These are phyloP conservation scores for Dissostichus mawsoni DNA, from an alignment of 2,113 vertebrate species.

Conservation along the genomic window DNA sequence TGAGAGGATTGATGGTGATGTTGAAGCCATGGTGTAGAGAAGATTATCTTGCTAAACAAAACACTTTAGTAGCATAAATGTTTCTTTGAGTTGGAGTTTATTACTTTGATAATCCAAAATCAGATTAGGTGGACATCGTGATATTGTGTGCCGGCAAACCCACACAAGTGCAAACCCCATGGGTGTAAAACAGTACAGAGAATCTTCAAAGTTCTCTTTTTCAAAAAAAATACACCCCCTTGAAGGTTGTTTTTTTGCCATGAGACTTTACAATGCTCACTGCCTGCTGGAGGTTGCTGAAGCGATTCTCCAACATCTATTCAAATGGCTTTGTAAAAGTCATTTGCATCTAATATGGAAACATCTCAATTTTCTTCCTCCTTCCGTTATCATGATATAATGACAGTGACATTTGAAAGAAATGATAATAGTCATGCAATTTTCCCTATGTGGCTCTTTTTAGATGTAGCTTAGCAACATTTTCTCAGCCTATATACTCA, in stretches of 20 bases:
- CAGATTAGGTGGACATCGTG: neutral
- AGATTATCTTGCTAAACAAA: too few relatives aligned
- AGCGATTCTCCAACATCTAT: neutral
- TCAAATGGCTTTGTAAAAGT: neutral
- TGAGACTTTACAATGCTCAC: neutral
- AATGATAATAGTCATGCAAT: neutral
- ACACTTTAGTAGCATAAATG: too few relatives aligned
- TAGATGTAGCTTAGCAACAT: neutral
- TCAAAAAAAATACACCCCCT: neutral
- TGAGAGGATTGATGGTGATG: too few relatives aligned
- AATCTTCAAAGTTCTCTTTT: neutral
- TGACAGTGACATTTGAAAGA: slow-evolving; percentile 14
- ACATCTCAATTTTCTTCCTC: neutral
- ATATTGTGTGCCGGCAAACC: neutral
- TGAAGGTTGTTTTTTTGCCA: slow-evolving; percentile 2
- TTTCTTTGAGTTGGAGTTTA: too few relatives aligned
- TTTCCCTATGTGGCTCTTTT: neutral
- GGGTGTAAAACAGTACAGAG: neutral
- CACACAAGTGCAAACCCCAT: neutral
- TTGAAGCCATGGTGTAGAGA: too few relatives aligned
- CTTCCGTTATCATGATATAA: neutral
- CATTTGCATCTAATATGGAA: slow-evolving; percentile 7
- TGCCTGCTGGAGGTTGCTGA: neutral
- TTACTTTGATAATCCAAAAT: too few relatives aligned
- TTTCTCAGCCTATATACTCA: neutral